Evolutionary conservation across 2,888 invertebrate species (phyloP), one percentile per base, ranked within the genome.

Genomic region (Flexamia atlantica): DNA sequence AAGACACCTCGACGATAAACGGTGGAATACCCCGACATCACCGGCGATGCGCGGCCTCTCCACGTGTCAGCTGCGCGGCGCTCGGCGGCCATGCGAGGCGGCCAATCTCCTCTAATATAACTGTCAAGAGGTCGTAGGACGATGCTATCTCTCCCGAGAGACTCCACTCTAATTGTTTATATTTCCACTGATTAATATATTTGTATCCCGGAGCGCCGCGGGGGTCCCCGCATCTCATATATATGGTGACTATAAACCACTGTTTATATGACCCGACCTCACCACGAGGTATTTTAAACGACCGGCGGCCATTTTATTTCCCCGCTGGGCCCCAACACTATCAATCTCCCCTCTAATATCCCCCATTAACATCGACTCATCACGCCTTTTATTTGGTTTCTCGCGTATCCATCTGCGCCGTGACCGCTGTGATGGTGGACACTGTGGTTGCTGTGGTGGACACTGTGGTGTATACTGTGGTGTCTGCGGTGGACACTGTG

Each of bases 321-420:
- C 70, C 40, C 40, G 20, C 40, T 36, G n/a, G 40, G 36, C 23
- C 46, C 74, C 74, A 46, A 76, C 74, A 76, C 74, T 76, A 76
- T 76, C 74, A 76, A 76, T 76, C 74, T 76, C 17, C 7, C 28
- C 74, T 72, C 74, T 76, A 76, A 76, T 76, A 76, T 72, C 74
- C 74, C 40, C 74, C 74, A 76, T 76, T 76, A 76, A 46, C 74
- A 76, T 76, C 46, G 46, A 76, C 74, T 76, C 74, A 76, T 76
- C 74, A 50, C 42, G 46, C 46, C 74, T 76, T 76, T 76, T 76
- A 76, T 76, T 76, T 76, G 74, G 40, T 46, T 76, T 76, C 74
- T 50, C 74, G 42, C 28, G 64, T 25, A 28, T 64, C 28, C 28
- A 64, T 64, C 64, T 64, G 64, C 17, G 64, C 5, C 64, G 64